Evolutionary conservation across 2,797 vertebrate species (phyloP), one percentile per base, ranked within the genome.

Genomic region (Myripristis jacobus): DNA sequence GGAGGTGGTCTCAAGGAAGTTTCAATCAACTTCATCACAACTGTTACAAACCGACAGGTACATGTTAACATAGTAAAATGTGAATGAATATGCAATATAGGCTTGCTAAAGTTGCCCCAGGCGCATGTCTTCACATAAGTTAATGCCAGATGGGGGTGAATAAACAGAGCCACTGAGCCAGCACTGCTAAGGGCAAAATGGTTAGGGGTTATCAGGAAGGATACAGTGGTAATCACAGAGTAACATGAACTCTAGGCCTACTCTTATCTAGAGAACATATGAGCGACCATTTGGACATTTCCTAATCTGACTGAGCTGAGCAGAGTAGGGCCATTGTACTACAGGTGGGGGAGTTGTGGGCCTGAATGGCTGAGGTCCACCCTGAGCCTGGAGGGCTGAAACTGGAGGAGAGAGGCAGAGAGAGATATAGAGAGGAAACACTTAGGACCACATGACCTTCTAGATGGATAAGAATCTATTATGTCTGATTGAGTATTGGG

Each of bases 281-380:
- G 88, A 93, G 89, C 89, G 84, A 83, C 89, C 91, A 92, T 87
- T 92, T 79, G 88, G 88, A 92, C 84, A 84, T 89, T 89, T 91
- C 87, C 89, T 89, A 84, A 89, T 89, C 73, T 87, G 84, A 78
- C 84, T 56, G 77, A 61, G 85, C 79, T 73, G 88, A 88, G 88
- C 79, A 89, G 80, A 90, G 88, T 86, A 77, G 76, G 81, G 65
- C 76, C 80, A 91, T 92, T 91, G 89, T 91, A 58, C 58, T 67
- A 70, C 88, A 90, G 88, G 85, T 86, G 78, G 86, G 82, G 84
- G 59, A 5, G 34, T 15, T 34, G 22, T 44, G 73, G 11, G 56
- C 29, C 38, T 84, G 84, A 85, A 85, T 85, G 73, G 87, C 70
- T 2, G 21, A 21, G 81, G 76, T 75, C 76, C 7, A 24, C 77